Evolutionary conservation across 1,140 invertebrate species (phyloP).

Genomic region (Chironomus striatipennis): DNA sequence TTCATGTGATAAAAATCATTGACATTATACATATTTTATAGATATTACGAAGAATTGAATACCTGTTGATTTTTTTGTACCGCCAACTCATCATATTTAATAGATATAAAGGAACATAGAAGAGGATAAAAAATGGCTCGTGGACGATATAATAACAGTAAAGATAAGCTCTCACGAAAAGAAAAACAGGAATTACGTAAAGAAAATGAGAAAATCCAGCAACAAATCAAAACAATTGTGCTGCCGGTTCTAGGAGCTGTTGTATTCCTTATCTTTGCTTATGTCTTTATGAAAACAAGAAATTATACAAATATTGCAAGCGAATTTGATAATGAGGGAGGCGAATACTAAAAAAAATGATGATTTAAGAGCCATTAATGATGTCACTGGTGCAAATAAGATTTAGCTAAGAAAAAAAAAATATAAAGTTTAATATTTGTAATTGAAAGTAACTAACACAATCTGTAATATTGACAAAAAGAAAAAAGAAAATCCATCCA

Average conservation of each 20-base stretch:
- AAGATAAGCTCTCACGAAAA: slow-evolving; percentile 11
- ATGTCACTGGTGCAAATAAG: too few relatives aligned
- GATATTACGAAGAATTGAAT: background rate
- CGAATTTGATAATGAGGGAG: background rate
- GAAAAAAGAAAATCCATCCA: too few relatives aligned
- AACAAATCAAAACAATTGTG: background rate
- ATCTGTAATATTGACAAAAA: too few relatives aligned
- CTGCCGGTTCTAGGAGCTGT: background rate
- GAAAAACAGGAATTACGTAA: background rate
- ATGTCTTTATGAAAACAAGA: slow-evolving; percentile 21
- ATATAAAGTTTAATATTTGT: too few relatives aligned
- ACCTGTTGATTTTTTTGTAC: slow-evolving; percentile 13
- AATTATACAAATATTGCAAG: background rate
- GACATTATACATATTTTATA: too few relatives aligned
- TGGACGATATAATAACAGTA: background rate
- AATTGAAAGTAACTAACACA: too few relatives aligned
- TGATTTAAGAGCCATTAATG: too few relatives aligned
- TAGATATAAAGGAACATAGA: too few relatives aligned
- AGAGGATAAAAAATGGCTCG: background rate
- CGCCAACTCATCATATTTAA: slow-evolving; percentile 1
- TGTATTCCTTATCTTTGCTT: background rate
- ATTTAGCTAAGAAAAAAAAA: too few relatives aligned
- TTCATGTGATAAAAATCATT: too few relatives aligned
- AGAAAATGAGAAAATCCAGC: background rate
- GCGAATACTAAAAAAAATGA: background rate